phyloP scores from a whole-genome alignment of 1,140 invertebrate genomes.

The Brachionus manjavacas region DNA sequence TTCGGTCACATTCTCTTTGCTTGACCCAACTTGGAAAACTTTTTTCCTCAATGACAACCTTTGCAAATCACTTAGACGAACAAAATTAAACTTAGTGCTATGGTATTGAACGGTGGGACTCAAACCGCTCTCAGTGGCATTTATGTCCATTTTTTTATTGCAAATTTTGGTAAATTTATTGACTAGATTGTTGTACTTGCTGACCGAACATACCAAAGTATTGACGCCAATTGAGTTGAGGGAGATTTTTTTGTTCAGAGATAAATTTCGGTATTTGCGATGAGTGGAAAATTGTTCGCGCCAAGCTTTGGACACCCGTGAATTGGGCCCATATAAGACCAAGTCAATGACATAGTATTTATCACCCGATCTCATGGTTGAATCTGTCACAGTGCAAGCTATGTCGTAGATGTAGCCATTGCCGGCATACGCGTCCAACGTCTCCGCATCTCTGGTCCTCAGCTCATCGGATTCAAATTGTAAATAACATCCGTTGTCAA shows the following conservation, averaged over 20 bases:
- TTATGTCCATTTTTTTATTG: conserved; percentile 19
- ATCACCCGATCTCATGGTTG: conserved; percentile 3
- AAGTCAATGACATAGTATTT: conserved; percentile 35
- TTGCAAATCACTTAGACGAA: background rate
- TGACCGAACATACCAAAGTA: conserved; percentile 17
- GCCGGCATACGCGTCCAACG: background rate
- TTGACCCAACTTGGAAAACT: background rate
- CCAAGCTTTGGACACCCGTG: conserved; percentile 20
- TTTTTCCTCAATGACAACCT: background rate
- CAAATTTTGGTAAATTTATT: conserved; percentile 38
- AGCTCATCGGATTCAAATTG: background rate
- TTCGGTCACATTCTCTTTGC: background rate
- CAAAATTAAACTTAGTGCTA: conserved; percentile 1
- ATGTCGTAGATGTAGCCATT: background rate
- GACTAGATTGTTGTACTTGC: conserved; percentile 17
- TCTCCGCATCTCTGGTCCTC: background rate
- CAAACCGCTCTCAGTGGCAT: background rate
- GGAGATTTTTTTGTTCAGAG: background rate
- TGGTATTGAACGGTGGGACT: background rate
- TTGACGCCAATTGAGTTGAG: background rate
- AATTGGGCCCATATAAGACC: conserved; percentile 19
- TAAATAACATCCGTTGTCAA: background rate
- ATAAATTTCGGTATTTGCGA: background rate
- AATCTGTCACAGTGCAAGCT: background rate
- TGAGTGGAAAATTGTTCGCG: conserved; percentile 12